Evolutionary conservation across 2,797 vertebrate genomes (phyloP), one percentile per base, ranked within the genome.

Genomic region (Schizopygopsis malacanthus): DNA sequence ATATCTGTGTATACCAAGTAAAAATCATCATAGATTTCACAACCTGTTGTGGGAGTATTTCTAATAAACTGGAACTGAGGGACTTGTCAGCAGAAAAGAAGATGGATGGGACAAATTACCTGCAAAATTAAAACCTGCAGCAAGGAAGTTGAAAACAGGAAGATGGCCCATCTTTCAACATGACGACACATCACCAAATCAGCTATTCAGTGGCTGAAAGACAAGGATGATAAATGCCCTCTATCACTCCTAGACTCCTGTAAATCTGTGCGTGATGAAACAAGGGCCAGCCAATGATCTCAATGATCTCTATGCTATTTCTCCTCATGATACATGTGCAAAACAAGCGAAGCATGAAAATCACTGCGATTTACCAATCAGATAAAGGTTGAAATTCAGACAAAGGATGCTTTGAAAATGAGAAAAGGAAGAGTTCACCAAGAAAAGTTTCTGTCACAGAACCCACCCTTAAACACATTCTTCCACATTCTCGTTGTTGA

Each of bases 61-160:
- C 50, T 43, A 22, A n/a, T 37, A 12, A 8, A 6, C 43, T 72
- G 70, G 25, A 54, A 73, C 6, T 72, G n/a, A 15, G 45, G 69
- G 52, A 12, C 52, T 59, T 82, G 69, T 82, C 81, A 61, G 54
- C 41, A 11, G 39, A 45, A 20, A 28, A 18, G 70, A 83, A 83
- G 81, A 83, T 75, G 56, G 81, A 73, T 75, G 70, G 22, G n/a
- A 63, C 25, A 63, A 75, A 75, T 83, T 82, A 83, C 54, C 16
- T 18, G 41, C 70, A 73, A 82, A 79, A 47, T 16, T 72, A 82
- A 73, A 73, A 73, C 54, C 39, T 82, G 39, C 39, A 54, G 52
- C 69, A 22, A 73, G 50, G 65, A 82, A 56, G 80, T 56, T 41
- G 37, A 71, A 54, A 71, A 70, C 41, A 33, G 41, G 50, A 82